Conservation (phyloP, 1,140 invertebrate genomes). For the Muscidifurax raptorellus region DNA sequence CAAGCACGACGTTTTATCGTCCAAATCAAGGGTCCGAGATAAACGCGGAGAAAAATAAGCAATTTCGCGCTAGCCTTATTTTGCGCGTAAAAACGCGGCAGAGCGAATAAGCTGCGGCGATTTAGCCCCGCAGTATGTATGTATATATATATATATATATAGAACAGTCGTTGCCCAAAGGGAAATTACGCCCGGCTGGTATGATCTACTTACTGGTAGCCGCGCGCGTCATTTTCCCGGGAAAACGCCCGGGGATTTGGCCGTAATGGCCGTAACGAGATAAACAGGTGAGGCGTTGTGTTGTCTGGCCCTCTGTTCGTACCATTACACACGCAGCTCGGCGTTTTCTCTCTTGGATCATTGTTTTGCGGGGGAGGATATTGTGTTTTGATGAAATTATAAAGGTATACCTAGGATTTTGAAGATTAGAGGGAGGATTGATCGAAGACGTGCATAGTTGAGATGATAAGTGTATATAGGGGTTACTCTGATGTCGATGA, state of each 20-base stretch:
- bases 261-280: conserved; percentile 35
- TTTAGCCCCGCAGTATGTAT: no score
- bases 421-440: not conserved
- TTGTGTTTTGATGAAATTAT: no score
- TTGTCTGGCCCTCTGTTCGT: not conserved
- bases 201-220: not conserved
- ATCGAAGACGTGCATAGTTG: no score
- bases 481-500: not conserved
- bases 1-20: not conserved
- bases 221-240: not conserved
- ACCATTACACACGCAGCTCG: no score
- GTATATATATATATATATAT: no score
- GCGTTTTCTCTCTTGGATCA: not conserved
- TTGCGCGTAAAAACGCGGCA: not conserved
- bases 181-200: not conserved
- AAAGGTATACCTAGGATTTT: no score
- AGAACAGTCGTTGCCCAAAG: not conserved
- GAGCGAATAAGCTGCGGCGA: not conserved
- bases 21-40: not conserved
- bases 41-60: not conserved
- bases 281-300: conserved; percentile 12
- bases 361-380: no score
- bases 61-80: not conserved
- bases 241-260: conserved; percentile 7
- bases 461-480: no score